Conservation (phyloP, 2,888 invertebrate genomes). For the Meteorus cinctellus region DNA sequence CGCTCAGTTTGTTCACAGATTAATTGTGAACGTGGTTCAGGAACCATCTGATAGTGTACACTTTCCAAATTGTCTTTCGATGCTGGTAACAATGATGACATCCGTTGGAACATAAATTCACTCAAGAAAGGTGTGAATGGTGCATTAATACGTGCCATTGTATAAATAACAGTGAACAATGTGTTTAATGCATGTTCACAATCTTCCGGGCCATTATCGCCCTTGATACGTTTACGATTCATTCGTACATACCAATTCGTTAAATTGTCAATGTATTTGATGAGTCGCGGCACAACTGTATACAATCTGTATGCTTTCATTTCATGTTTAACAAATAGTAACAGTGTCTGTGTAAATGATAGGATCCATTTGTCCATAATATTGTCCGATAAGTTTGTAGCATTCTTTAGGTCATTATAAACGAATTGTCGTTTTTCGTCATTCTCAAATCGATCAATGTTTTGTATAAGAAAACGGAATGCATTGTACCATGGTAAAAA, state of each 20-base stretch:
- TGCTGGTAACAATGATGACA: constrained; percentile 80
- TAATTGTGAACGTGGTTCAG: constrained; percentile 80
- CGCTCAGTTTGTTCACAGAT: constrained; percentile 91
- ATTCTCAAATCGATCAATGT: constrained; percentile 86
- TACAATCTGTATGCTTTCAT: constrained; percentile 96
- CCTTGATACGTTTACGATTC: constrained; percentile 96
- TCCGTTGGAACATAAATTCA: constrained; percentile 94
- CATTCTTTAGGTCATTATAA: constrained; percentile 67
- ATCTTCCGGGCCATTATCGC: constrained; percentile 87
- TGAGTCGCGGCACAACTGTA: constrained; percentile 93
- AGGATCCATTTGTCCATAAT: constrained; percentile 98
- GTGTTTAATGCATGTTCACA: constrained; percentile 90
- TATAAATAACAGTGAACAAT: constrained; percentile 89
- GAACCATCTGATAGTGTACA: constrained; percentile 94
- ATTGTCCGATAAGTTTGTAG: constrained; percentile 74
- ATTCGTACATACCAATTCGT: constrained; percentile 99
- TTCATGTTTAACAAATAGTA: constrained; percentile 91
- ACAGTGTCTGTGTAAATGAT: constrained; percentile 95
- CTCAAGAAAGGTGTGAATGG: constrained; percentile 98
- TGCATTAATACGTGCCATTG: constrained; percentile 94
- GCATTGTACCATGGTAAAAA: constrained; percentile 98
- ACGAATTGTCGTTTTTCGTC: constrained; percentile 76
- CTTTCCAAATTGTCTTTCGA: constrained; percentile 79
- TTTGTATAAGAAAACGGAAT: constrained; percentile 94
- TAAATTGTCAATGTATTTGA: constrained; percentile 97